Base-by-base conservation (phyloP, 2,797 vertebrate genomes). In the Anguilla marmorata region DNA sequence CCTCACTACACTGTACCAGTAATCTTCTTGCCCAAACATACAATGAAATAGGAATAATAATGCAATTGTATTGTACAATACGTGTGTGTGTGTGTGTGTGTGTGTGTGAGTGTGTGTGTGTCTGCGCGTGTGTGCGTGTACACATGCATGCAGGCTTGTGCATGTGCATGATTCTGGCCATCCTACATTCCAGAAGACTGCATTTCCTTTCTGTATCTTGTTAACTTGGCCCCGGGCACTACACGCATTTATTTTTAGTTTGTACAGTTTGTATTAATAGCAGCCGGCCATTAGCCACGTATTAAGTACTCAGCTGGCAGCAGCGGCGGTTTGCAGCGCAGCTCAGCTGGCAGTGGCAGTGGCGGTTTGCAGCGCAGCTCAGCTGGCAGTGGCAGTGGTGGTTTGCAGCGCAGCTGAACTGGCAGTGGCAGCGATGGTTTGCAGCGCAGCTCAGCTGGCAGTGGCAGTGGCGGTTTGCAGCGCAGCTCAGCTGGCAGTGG, bases 261-360 rank as follows among this genome's bases (percentile, higher is more conserved):
- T 45, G 48, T 87, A 60, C 52, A 33, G 83, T 54, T 27, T 41
- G 9, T 76, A 56, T 60, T 48, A 88, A 74, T 52, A 8, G 63
- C n/a, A 41, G 84, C 37, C 52, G 33, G 84, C 14, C 54, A 37
- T 85, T 69, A 82, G n/a, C 56, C 30, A 19, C 24, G 33, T 21
- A 56, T 24, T 21, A 30, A 69, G 50, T 2, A 7, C 54, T 82
- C 52, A 45, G 24, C 16, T 19, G 66, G 83, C 54, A 72, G 37
- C 19, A 8, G 60, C 54, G 9, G 37, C 3, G 37, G 37, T 41
- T 41, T 41, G 37, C 37, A 41, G 37, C 3, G 37, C 37, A 41
- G 37, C 37, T 41, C 37, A 41, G 37, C 37, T 41, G 37, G 37
- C 37, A 41, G 37, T 3, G 3, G 37, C 33, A 37, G 33, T 1